Base-by-base conservation (phyloP, 64 coral and sea anemone species). In the Dendronephthya gigantea region DNA sequence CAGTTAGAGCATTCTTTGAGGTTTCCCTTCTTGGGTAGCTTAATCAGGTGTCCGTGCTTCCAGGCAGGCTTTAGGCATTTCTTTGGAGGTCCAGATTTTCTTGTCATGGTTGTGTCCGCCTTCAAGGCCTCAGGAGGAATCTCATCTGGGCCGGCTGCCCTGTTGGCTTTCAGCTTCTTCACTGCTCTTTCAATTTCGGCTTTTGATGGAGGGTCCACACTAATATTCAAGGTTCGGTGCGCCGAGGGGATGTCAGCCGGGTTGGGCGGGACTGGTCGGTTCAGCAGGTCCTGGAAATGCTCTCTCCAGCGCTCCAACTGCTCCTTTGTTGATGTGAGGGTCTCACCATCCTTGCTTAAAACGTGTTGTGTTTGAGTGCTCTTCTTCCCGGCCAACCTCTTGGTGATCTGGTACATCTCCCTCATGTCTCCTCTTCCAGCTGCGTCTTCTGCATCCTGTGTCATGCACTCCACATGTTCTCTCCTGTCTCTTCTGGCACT, bases 401-500 rank as follows among this genome's bases (percentile, higher is more conserved):
- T 84, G 10, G 83, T 84, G 49, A 45, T 4, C 1, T 84, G 83
- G 40, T 84, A 84, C 4, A 84, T 38, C 14, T 11, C 29, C 49
- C 83, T 84, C 83, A 84, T 50, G 22, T 84, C 12, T 1, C 83
- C 83, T 29, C 83, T 45, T 84, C 7, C 83, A 9, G 83, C 83
- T 84, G 47, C 83, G 43, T 84, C 83, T 23, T 84, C 83, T n/a
- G 83, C 83, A 48, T 84, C 49, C 83, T n/a, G 43, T 84, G 83
- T 45, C 49, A 84, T 4, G 4, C 40, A 9, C 43, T 84, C 49
- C 49, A 84, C 30, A 38, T 4, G 49, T 84, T 84, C 83, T 45
- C 49, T 45, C 22, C 49, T 84, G 22, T 84, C 83, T 29, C 49
- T 4, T n/a, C 49, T 84, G 27, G 49, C 1, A n/a, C 9, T 48